Evolutionary conservation across 1,140 invertebrate genomes (phyloP), one percentile per base, ranked within the genome.

Genomic region (Dendrolimus kikuchii): DNA sequence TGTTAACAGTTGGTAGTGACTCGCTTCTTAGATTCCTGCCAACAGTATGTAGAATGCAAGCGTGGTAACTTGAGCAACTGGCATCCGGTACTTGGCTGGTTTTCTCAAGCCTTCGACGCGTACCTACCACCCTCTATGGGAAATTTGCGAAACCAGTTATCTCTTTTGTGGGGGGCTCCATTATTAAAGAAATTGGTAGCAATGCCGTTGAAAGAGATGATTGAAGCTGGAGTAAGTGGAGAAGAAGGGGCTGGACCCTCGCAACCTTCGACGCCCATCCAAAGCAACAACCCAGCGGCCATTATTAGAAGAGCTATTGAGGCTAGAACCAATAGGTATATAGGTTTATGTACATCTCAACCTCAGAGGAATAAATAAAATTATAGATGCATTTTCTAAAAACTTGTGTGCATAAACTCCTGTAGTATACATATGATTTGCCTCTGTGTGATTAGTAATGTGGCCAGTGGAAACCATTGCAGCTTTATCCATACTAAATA

Each of bases 1-100:
- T 49, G 40, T 40, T 60, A 77, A 38, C 78, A 96, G 95, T 89
- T 92, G 71, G 93, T 96, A 36, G 90, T 95, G 5, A 95, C 92
- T 10, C 90, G 92, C 52, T 90, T 97, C 58, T 77, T 97, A 40
- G 93, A 96, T 77, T 93, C 91, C 49, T 96, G 95, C 78, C 93
- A 95, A 64, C 92, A 93, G 64, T 96, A 96, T 73, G 95, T 96
- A 6, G 91, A 93, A 5, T 92, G 90, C 51, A 97, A 97, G 81
- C 93, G 95, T 71, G 95, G 95, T 10, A 95, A 95, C 75, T 89
- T 98, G 39, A 97, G 95, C 42, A 96, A 98, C 78, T 99, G 97
- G 97, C 97, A 99, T 89, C 97, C 98, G 9, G 92, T 99, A 38
- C 88, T 99, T 5, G 98, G 98, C n/a, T 99, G 97, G 96, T 97